These are phyloP conservation scores for Diplogasteroides magnus DNA, from an alignment of 1,140 invertebrate species.

Conservation along the genomic window DNA sequence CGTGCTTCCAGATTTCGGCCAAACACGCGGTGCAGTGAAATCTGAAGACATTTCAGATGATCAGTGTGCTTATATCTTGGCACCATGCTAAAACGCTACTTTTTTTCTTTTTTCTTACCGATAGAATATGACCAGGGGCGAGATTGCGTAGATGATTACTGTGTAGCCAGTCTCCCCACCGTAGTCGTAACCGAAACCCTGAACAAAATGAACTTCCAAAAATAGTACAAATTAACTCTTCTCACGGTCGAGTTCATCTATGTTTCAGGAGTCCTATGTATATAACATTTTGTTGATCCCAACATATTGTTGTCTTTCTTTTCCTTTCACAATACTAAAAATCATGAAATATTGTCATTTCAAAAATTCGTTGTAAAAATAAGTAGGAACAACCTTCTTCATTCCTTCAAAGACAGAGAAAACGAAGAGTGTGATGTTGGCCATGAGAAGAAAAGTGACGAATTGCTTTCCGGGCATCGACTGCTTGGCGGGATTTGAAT, in stretches of 20 bases:
- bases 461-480: conserved; percentile 48
- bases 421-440: conserved; percentile 53
- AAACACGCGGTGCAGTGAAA: conserved; percentile 34
- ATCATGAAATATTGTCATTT: conserved; percentile 19
- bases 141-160: conserved; percentile 47
- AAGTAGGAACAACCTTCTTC: conserved; percentile 21
- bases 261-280: neutral
- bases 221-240: neutral
- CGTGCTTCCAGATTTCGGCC: conserved; percentile 33
- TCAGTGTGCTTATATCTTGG: too few relatives aligned
- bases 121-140: conserved; percentile 51
- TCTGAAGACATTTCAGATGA: neutral
- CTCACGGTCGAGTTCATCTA: neutral
- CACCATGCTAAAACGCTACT: too few relatives aligned
- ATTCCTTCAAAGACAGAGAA: conserved; percentile 54
- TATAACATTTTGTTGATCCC: conserved; percentile 8
- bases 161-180: conserved; percentile 34
- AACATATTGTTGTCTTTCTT: neutral
- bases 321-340: conserved; percentile 10
- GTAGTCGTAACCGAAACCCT: conserved; percentile 19
- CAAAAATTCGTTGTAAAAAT: conserved; percentile 7
- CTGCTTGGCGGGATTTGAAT: conserved; percentile 27
- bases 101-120: too few relatives aligned
- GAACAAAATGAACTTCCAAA: neutral
- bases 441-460: conserved; percentile 52